Percentiles rank a stretch among this genome's conserved stretches.
Conservation (phyloP, 2,888 invertebrate species). For the Gastrophysa polygoni region DNA sequence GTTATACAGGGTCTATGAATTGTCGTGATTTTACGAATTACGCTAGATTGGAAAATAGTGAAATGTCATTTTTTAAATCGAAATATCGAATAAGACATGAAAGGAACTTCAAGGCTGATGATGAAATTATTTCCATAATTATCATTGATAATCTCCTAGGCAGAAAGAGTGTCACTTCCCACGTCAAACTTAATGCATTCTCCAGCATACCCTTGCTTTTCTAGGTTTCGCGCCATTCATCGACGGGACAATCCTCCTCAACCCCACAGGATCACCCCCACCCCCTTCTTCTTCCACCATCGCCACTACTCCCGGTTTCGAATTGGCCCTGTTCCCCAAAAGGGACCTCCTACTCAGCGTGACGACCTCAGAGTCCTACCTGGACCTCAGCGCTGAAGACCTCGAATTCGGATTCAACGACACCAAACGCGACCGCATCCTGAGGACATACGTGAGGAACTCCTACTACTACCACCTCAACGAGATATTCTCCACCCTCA, state of each 20-base stretch:
- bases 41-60: no score
- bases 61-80: no score
- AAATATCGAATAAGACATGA: no score
- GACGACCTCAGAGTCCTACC: conserved; percentile 81
- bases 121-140: no score
- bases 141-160: no score
- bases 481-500: conserved; percentile 91
- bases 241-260: conserved; percentile 84
- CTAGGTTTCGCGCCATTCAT: conserved; percentile 89
- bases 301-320: conserved; percentile 75
- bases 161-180: no score
- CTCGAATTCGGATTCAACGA: conserved; percentile 92
- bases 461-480: conserved; percentile 94
- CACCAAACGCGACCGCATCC: conserved; percentile 81
- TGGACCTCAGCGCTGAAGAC: conserved; percentile 82
- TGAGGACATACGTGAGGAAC: conserved; percentile 92
- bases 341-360: conserved; percentile 85
- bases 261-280: conserved; percentile 59
- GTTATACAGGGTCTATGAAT: no score
- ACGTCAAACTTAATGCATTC: no score
- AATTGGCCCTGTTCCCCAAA: conserved; percentile 81
- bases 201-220: conserved; percentile 4
- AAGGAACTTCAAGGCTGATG: no score
- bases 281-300: conserved; percentile 58
- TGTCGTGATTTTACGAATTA: no score